These are phyloP conservation scores for Lottia gigantea DNA, from an alignment of 2,888 invertebrate species.

Conservation along the genomic window DNA sequence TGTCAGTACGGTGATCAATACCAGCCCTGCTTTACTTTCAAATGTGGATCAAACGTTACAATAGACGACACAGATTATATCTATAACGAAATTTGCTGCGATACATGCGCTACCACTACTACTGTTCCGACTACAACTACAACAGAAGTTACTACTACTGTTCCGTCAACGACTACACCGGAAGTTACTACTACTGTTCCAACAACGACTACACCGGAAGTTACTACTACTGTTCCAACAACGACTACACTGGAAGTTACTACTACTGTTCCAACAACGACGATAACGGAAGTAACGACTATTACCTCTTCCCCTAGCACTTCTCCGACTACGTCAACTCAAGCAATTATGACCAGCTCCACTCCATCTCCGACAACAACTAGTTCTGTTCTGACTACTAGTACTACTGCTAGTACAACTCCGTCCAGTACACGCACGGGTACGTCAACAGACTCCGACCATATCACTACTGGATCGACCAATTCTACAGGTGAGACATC, in stretches of 20 bases:
- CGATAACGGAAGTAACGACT: neutral
- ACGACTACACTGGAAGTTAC: neutral
- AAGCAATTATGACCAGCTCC: too few species aligned
- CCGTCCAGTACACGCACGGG: too few species aligned
- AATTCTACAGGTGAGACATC: too few species aligned
- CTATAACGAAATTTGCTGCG: neutral
- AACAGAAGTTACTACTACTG: neutral
- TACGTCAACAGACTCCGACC: too few species aligned
- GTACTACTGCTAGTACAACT: too few species aligned
- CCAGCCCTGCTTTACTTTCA: neutral
- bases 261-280: neutral
- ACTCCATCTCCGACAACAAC: neutral
- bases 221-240: neutral
- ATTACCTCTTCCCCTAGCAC: too few species aligned
- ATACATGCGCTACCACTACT: neutral
- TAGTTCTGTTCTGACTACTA: neutral
- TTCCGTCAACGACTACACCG: neutral
- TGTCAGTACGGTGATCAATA: neutral
- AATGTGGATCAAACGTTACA: neutral
- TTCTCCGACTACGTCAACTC: neutral
- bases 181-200: neutral
- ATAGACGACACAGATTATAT: neutral
- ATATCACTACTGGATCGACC: too few species aligned
- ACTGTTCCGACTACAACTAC: neutral
- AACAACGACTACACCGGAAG: neutral